phyloP scores from a whole-genome alignment of 2,797 vertebrate genomes.

The Squalus acanthias region DNA sequence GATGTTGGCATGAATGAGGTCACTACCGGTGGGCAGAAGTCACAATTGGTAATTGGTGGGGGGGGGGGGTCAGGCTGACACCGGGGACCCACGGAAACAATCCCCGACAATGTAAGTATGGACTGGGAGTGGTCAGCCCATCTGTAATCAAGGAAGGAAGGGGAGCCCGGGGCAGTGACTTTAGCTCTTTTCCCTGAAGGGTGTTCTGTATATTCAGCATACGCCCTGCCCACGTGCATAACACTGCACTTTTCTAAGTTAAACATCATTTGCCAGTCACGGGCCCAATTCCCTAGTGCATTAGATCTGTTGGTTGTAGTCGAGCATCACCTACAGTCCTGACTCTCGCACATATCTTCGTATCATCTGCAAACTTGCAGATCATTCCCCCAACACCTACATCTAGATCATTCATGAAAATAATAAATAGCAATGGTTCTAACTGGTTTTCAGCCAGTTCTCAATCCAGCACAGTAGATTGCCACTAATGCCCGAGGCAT shows the following conservation, averaged over 20 bases:
- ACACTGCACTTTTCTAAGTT: neutral
- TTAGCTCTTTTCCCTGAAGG: too few species aligned
- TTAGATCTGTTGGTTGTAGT: neutral
- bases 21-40: neutral
- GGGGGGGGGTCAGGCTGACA: too few species aligned
- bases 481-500: neutral
- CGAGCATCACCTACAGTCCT: neutral
- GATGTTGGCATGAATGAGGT: neutral
- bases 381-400: neutral
- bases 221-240: neutral
- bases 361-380: neutral
- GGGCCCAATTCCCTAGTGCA: neutral
- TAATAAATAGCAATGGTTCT: neutral
- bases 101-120: too few species aligned
- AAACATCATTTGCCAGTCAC: neutral
- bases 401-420: neutral
- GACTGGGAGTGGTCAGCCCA: neutral
- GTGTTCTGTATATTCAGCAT: too few species aligned
- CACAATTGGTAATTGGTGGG: neutral
- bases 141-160: too few species aligned
- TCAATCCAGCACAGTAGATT: neutral
- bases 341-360: neutral
- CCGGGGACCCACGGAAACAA: too few species aligned
- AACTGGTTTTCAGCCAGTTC: neutral
- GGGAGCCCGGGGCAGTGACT: too few species aligned